phyloP scores from a whole-genome alignment of 2,888 invertebrate species.

The Xestobium rufovillosum region DNA sequence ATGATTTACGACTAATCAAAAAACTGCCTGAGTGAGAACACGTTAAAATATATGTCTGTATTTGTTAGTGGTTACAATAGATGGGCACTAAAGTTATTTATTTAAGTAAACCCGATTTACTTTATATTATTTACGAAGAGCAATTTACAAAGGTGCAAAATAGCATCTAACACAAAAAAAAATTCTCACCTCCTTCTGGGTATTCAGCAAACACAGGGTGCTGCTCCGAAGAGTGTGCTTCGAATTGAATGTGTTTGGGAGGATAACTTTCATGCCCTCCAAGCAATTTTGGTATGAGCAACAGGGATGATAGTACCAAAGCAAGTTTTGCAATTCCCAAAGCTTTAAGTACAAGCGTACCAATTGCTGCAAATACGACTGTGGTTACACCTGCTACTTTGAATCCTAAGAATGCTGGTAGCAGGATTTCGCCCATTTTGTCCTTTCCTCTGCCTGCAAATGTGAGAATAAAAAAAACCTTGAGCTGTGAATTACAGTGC shows the following conservation, averaged over 20 bases:
- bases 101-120: too few relatives aligned
- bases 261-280: slow-evolving; percentile 8
- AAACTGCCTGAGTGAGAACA: too few relatives aligned
- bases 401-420: slow-evolving; percentile 62
- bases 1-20: too few relatives aligned
- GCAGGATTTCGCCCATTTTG: slow-evolving; percentile 50
- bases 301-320: slow-evolving; percentile 53
- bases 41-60: too few relatives aligned
- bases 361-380: slow-evolving; percentile 54
- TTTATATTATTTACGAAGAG: too few relatives aligned
- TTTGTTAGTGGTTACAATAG: too few relatives aligned
- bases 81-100: too few relatives aligned
- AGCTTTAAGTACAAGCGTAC: slow-evolving; percentile 58
- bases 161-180: too few relatives aligned
- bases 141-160: too few relatives aligned
- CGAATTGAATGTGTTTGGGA: slow-evolving; percentile 1
- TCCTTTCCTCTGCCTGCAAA: slow-evolving; percentile 47
- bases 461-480: slow-evolving; percentile 14
- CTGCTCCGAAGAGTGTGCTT: slow-evolving; percentile 27
- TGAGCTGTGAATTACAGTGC: too few relatives aligned
- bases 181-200: too few relatives aligned
- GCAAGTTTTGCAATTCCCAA: slow-evolving; percentile 63
- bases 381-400: slow-evolving; percentile 58
- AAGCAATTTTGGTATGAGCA: slow-evolving; percentile 36
- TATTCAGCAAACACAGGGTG: slow-evolving; percentile 26